Base-by-base conservation (phyloP, 1,140 invertebrate species). In the Trichomalopsis sarcophagae region DNA sequence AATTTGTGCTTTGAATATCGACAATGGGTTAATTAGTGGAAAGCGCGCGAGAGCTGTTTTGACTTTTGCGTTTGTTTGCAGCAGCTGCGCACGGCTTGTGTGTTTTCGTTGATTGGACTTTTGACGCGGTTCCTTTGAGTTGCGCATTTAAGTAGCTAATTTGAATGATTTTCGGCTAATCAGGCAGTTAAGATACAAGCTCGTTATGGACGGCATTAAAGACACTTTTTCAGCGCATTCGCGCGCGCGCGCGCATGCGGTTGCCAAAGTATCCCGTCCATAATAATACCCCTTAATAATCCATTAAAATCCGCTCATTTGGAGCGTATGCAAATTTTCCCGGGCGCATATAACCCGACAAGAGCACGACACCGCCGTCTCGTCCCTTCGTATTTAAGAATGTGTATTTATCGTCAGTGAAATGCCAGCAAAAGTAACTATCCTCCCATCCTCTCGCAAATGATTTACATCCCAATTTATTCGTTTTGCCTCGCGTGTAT, bases 381-480 rank as follows among this genome's bases (percentile, higher is more conserved):
- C 69, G 69, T 40, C 2, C 73, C 10, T 75, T 17, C 73, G n/a
- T 33, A 40, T 75, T 62, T 66, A 82, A 82, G 81, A 76, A 82
- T 76, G 73, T 44, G 73, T 68, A 47, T 76, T 76, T 82, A 76
- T 82, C 73, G 73, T 82, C 74, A 17, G 13, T 3, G n/a, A 76
- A 66, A 66, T 10, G n/a, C 68, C 69, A 11, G 27, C n/a, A 50
- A 81, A 50, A 13, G 68, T 36, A 73, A 73, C 36, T 23, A 33
- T 71, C 40, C 6, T 33, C 21, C 55, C 21, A 80, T 80, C 21
- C 36, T 33, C 30, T 55, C 81, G 10, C 0, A 17, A 62, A 84
- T 84, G 82, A 84, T 84, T 84, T 84, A 84, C 76, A 84, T 84
- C 75, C 82, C 82, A 84, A 84, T 79, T 84, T 79, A 84, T 84